Evolutionary conservation across 1,140 invertebrate species (phyloP).

Genomic region (Pentalonia nigronervosa): DNA sequence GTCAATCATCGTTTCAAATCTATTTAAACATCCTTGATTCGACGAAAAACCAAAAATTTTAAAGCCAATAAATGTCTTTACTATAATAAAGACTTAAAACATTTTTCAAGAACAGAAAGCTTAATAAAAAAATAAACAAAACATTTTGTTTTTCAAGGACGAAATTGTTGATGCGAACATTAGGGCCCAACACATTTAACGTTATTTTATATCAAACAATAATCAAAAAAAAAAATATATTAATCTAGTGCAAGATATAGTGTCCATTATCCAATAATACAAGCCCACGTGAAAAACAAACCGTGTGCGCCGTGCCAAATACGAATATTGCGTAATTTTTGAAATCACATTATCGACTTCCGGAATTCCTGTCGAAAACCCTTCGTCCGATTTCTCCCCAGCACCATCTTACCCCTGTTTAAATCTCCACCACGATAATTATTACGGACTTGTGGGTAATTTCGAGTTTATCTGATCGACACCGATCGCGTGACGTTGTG

Average conservation of each 20-base stretch:
- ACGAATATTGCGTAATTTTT: not conserved
- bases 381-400: not conserved
- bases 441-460: constrained; percentile 24
- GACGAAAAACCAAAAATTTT: not conserved
- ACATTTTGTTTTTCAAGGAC: not conserved
- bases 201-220: too few relatives aligned
- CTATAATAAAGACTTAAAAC: not conserved
- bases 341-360: not conserved
- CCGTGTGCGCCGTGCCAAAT: not conserved
- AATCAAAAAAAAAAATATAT: too few relatives aligned
- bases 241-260: too few relatives aligned
- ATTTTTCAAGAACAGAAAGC: not conserved
- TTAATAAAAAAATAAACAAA: not conserved
- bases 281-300: not conserved
- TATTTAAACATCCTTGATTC: not conserved
- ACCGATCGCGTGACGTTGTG: not conserved
- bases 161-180: not conserved
- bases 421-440: constrained; percentile 4
- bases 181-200: too few relatives aligned
- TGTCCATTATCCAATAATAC: too few relatives aligned
- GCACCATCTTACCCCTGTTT: not conserved
- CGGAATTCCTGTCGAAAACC: not conserved
- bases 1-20: constrained; percentile 16
- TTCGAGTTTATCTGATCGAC: constrained; percentile 24
- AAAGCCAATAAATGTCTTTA: not conserved